These are phyloP conservation scores for Elephantulus edwardii DNA, from an alignment of 2,113 vertebrate genomes.

Conservation along the genomic window DNA sequence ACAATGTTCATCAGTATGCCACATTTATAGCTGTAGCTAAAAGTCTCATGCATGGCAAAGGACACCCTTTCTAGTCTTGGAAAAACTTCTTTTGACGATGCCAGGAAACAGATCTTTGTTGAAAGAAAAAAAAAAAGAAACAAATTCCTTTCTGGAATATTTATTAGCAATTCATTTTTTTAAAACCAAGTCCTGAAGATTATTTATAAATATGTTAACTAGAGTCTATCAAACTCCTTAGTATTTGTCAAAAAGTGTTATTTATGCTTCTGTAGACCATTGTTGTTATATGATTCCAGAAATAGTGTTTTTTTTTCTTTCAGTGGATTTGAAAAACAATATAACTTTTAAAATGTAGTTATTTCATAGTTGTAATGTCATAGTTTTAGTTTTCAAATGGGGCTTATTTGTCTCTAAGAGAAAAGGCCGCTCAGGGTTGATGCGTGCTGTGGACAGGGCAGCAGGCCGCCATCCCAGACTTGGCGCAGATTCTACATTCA, in stretches of 20 bases:
- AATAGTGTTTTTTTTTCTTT: constrained; percentile 50
- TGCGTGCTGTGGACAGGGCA: background rate
- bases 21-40: background rate
- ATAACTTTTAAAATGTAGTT: constrained; percentile 35
- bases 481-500: background rate
- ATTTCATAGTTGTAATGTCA: constrained; percentile 52
- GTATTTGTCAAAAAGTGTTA: background rate
- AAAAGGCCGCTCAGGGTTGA: background rate
- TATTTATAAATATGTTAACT: constrained; percentile 36
- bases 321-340: constrained; percentile 13
- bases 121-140: background rate
- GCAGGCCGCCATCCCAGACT: background rate
- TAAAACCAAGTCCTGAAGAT: constrained; percentile 11
- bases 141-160: constrained; percentile 10
- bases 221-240: constrained; percentile 33
- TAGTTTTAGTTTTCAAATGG: constrained; percentile 42
- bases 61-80: constrained; percentile 30
- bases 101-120: constrained; percentile 36
- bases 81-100: background rate
- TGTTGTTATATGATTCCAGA: constrained; percentile 39
- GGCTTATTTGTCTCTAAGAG: background rate
- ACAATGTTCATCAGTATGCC: background rate
- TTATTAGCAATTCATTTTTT: constrained; percentile 24
- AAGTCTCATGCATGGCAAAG: background rate
- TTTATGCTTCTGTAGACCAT: constrained; percentile 20